phyloP scores from a whole-genome alignment of 2,797 vertebrate genomes.

The Liasis olivaceus region DNA sequence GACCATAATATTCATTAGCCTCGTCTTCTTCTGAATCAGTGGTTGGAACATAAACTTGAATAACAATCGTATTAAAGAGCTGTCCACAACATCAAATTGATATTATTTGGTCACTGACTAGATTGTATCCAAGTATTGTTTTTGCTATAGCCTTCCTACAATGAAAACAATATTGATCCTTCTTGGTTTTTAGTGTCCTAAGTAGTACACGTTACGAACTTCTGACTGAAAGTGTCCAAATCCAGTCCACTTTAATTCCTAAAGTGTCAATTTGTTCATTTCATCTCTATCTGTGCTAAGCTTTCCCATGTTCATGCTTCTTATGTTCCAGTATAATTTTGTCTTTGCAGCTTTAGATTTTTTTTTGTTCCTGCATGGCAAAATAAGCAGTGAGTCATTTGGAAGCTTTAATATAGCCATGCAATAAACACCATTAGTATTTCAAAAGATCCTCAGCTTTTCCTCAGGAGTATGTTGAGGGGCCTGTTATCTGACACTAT shows the following conservation, averaged over 20 bases:
- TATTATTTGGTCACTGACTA: neutral
- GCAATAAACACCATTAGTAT: neutral
- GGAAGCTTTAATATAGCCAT: neutral
- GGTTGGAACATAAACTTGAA: neutral
- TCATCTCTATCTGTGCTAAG: neutral
- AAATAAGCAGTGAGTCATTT: neutral
- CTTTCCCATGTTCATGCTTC: neutral
- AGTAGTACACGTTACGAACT: neutral
- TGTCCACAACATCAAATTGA: neutral
- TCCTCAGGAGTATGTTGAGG: neutral
- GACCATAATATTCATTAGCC: neutral
- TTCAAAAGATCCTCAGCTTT: neutral
- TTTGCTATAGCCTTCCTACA: neutral
- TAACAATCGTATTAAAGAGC: neutral
- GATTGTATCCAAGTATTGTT: neutral
- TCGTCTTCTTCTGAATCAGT: neutral
- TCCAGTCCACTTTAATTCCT: neutral
- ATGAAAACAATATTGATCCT: neutral
- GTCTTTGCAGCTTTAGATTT: neutral
- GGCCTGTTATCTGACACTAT: neutral
- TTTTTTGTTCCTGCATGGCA: neutral
- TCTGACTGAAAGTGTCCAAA: neutral
- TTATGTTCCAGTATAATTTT: neutral
- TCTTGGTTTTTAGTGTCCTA: neutral
- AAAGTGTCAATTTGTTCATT: neutral